These are phyloP conservation scores for Phrynocephalus vlangalii DNA, from an alignment of 2,797 vertebrate species.

Conservation along the genomic window DNA sequence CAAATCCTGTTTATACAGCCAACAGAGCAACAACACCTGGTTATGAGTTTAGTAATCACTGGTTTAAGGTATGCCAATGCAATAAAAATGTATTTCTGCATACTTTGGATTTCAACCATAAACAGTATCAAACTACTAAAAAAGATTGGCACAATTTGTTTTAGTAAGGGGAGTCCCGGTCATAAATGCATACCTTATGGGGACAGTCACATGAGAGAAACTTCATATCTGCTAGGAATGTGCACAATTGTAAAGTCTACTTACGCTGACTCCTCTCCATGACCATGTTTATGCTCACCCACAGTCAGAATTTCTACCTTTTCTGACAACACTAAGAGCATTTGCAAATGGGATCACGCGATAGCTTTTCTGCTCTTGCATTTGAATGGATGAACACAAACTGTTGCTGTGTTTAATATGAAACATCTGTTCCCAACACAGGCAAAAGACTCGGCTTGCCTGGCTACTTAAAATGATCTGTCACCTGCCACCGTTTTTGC, in stretches of 20 bases:
- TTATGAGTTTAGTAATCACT: no score
- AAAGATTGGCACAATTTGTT: background rate
- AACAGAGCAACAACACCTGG: no score
- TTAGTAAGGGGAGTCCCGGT: background rate
- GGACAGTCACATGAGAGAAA: background rate
- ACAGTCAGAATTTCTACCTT: background rate
- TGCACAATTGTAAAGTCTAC: no score
- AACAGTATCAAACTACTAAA: background rate
- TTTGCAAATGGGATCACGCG: background rate
- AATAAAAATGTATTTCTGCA: background rate
- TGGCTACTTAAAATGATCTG: conserved; percentile 1
- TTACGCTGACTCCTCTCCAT: background rate
- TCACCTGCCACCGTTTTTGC: background rate
- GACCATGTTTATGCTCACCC: background rate
- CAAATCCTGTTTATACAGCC: no score
- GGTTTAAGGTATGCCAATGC: no score
- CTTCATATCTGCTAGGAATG: background rate
- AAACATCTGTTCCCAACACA: background rate
- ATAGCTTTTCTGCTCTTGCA: background rate
- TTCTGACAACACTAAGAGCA: background rate
- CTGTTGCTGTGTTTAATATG: background rate
- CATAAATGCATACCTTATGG: background rate
- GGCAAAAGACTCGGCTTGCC: background rate
- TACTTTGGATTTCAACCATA: background rate
- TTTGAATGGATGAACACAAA: background rate